These are phyloP conservation scores for Eilema sororculum DNA, from an alignment of 2,888 invertebrate species.

Conservation along the genomic window DNA sequence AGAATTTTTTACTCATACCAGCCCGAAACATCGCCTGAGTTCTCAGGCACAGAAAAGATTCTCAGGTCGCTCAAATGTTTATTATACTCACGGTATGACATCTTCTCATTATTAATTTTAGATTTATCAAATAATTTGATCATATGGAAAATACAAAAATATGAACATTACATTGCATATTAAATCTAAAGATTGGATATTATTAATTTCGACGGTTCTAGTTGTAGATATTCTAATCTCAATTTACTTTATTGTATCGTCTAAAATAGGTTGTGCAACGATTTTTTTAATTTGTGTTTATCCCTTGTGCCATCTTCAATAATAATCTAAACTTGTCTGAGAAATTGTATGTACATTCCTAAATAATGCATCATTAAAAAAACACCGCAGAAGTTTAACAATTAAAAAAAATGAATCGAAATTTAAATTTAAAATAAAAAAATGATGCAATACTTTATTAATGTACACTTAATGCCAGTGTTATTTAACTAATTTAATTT, in stretches of 20 bases:
- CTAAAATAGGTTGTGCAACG: slow-evolving; percentile 74
- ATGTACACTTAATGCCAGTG: slow-evolving; percentile 36
- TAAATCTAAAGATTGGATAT: not conserved
- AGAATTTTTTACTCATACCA: not conserved
- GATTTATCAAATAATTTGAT: not conserved
- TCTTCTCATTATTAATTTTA: not conserved
- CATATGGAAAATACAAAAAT: not conserved
- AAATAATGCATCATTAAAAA: slow-evolving; percentile 17
- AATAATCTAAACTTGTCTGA: slow-evolving; percentile 27
- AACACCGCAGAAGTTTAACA: not conserved
- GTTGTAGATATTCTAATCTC: slow-evolving; percentile 51
- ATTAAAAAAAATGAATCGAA: not conserved
- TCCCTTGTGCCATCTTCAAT: slow-evolving; percentile 53
- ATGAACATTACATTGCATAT: not conserved
- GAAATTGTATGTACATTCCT: slow-evolving; percentile 22
- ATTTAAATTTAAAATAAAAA: no score
- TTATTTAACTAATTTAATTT: slow-evolving; percentile 47
- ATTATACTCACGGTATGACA: no score
- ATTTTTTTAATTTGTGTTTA: slow-evolving; percentile 50
- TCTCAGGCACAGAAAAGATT: no score
- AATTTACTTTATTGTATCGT: slow-evolving; percentile 42
- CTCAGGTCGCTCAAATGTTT: no score
- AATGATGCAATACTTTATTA: slow-evolving; percentile 20
- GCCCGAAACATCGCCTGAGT: not conserved
- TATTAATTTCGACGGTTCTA: slow-evolving; percentile 27